These are phyloP conservation scores for Mesorhabditis sp. DNA, from an alignment of 2,888 invertebrate genomes.

Conservation along the genomic window DNA sequence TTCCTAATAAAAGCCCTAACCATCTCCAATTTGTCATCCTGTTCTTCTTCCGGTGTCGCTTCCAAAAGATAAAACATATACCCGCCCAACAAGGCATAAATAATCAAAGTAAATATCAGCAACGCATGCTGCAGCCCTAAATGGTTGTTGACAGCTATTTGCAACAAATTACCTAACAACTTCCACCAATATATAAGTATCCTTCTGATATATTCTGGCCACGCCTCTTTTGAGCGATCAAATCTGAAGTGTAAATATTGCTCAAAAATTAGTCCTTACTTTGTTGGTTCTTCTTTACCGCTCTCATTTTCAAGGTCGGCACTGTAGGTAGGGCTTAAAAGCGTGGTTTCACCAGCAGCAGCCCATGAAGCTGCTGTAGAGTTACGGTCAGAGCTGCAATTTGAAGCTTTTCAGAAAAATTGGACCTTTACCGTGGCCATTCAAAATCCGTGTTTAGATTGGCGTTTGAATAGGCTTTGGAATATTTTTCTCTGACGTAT, in stretches of 20 bases:
- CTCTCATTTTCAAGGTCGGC: too few relatives aligned
- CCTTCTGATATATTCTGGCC: neutral
- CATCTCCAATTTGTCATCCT: constrained; percentile 7
- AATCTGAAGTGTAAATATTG: neutral
- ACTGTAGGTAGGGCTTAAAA: too few relatives aligned
- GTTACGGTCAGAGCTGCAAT: too few relatives aligned
- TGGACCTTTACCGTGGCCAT: too few relatives aligned
- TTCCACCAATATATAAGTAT: neutral
- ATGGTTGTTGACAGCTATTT: neutral
- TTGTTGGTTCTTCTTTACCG: too few relatives aligned
- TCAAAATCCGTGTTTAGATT: too few relatives aligned
- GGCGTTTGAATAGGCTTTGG: too few relatives aligned
- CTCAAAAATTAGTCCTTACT: neutral
- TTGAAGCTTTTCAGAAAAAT: too few relatives aligned
- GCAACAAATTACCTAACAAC: neutral
- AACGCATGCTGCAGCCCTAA: constrained; percentile 19
- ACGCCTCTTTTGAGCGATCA: neutral
- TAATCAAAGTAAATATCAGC: constrained; percentile 19
- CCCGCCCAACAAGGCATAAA: constrained; percentile 23
- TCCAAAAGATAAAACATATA: constrained; percentile 23
- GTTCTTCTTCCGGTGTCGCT: constrained; percentile 13
- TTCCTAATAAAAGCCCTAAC: neutral
- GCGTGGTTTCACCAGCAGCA: too few relatives aligned
- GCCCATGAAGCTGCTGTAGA: too few relatives aligned
- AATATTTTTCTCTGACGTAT: constrained; percentile 22